Evolutionary conservation across 2,888 invertebrate genomes (phyloP).

Genomic region (Geophilus truncorum): DNA sequence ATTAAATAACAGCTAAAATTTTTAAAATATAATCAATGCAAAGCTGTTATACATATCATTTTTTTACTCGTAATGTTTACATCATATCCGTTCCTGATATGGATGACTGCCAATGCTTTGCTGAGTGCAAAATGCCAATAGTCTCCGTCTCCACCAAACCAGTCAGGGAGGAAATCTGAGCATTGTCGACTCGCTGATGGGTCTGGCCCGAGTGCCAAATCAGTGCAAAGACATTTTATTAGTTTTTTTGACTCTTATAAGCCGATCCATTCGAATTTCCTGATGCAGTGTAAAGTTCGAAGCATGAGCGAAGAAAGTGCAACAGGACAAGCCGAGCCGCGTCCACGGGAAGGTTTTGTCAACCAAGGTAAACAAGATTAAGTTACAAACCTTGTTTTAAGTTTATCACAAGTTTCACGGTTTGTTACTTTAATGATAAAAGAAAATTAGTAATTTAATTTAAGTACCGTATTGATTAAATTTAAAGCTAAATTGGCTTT

Average conservation of each 20-base stretch:
- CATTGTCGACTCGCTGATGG: not conserved
- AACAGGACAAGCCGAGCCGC: not conserved
- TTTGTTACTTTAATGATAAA: not conserved
- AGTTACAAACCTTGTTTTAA: not conserved
- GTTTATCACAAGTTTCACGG: not conserved
- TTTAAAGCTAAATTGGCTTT: no score
- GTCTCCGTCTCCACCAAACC: not conserved
- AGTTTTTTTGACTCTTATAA: not conserved
- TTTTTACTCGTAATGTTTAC: not conserved
- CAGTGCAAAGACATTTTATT: not conserved
- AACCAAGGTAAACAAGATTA: not conserved
- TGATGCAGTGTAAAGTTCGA: slow-evolving; percentile 25
- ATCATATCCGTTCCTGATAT: not conserved
- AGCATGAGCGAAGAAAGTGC: slow-evolving; percentile 22
- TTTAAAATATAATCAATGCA: not conserved
- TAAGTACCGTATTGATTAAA: no score
- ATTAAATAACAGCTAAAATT: no score
- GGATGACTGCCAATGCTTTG: not conserved
- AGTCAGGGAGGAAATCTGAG: not conserved
- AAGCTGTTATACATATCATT: not conserved
- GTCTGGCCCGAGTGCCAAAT: not conserved
- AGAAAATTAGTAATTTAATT: not conserved
- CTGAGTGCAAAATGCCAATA: not conserved
- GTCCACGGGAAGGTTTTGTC: not conserved
- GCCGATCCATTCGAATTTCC: not conserved